Percentiles rank a stretch among this genome's conserved stretches.
phyloP scores from a whole-genome alignment of 2,888 invertebrate genomes.

The Drosophila subsilvestris region DNA sequence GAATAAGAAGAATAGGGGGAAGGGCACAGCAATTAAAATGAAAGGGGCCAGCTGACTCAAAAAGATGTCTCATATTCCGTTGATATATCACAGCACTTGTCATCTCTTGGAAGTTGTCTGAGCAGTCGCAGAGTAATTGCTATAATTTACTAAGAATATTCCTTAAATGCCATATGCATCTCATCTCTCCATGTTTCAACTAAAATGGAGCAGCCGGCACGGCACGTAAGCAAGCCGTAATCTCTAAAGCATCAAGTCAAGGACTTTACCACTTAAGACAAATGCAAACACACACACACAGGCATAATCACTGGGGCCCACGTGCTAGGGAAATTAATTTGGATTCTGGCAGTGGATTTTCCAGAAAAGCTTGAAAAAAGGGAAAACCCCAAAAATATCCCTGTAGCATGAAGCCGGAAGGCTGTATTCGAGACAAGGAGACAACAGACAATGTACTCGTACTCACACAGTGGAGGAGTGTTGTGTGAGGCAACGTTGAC shows the following conservation, averaged over 20 bases:
- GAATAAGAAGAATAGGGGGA: too few relatives aligned
- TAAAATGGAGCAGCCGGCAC: conserved; percentile 2
- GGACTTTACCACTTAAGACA: conserved; percentile 52
- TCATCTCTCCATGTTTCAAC: conserved; percentile 5
- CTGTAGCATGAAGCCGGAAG: background rate
- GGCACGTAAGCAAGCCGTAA: conserved; percentile 55
- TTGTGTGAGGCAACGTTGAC: conserved; percentile 65
- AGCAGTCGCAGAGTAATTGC: conserved; percentile 26
- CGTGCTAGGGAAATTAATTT: conserved; percentile 72
- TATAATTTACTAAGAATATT: conserved; percentile 35
- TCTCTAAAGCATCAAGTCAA: conserved; percentile 55
- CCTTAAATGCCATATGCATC: conserved; percentile 26
- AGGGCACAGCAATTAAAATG: background rate
- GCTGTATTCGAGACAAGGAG: background rate
- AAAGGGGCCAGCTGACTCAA: too few relatives aligned
- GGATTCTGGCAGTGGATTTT: conserved; percentile 31
- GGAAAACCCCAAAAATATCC: conserved; percentile 37
- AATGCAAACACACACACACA: conserved; percentile 40
- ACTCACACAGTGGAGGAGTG: conserved; percentile 2
- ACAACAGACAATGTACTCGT: conserved; percentile 8
- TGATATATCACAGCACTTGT: background rate
- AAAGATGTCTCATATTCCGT: too few relatives aligned
- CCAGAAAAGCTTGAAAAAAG: conserved; percentile 17
- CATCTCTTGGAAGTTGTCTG: background rate
- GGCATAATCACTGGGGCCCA: conserved; percentile 46